Percentiles rank a stretch among this genome's conserved stretches.
phyloP scores from a whole-genome alignment of 2,888 invertebrate genomes.

The Cloeon dipterum region DNA sequence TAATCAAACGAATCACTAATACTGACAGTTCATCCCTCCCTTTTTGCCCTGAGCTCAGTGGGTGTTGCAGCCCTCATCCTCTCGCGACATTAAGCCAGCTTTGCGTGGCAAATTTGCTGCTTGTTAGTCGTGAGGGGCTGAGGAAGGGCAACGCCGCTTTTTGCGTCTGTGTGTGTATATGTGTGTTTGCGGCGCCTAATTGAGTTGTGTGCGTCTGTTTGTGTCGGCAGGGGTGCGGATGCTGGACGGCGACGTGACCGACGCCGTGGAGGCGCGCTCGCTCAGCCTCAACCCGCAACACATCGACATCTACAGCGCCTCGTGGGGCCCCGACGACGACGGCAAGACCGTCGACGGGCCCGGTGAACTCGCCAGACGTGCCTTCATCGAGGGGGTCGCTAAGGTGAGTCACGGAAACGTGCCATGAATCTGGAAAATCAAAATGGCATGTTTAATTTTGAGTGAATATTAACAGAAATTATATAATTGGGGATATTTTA shows the following conservation, averaged over 20 bases:
- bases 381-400: conserved; percentile 87
- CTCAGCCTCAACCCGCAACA: conserved; percentile 86
- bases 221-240: conserved; percentile 61
- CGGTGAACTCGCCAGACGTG: conserved; percentile 78
- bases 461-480: background rate
- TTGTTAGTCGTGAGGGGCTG: background rate
- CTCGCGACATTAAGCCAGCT: background rate
- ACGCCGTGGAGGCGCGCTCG: conserved; percentile 91
- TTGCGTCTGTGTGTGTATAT: background rate
- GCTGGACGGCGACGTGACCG: conserved; percentile 96
- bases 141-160: too few species aligned
- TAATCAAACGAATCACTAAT: too few species aligned
- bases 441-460: background rate
- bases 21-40: too few species aligned
- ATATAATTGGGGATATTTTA: background rate
- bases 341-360: conserved; percentile 97
- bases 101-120: background rate
- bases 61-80: background rate
- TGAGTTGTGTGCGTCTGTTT: background rate
- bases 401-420: conserved; percentile 45
- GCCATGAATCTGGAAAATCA: too few species aligned
- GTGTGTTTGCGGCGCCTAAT: background rate
- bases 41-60: too few species aligned
- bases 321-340: conserved; percentile 97
- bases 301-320: conserved; percentile 95